phyloP scores from a whole-genome alignment of 2,888 invertebrate genomes.

The Lampropteryx suffumata region DNA sequence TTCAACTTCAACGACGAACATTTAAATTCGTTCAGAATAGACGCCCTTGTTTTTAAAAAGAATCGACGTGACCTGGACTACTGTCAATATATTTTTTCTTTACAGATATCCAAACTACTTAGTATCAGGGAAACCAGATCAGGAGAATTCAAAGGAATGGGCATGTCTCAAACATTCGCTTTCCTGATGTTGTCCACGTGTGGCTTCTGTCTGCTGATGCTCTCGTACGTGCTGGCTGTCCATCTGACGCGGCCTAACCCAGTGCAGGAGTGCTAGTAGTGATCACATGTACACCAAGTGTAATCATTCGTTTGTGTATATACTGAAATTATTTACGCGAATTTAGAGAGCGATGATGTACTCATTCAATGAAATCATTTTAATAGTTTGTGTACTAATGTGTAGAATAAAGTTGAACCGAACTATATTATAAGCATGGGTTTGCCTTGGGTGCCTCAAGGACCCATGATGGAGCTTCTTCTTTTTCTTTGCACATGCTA shows the following conservation, averaged over 20 bases:
- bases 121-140: background rate
- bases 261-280: background rate
- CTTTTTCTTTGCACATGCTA: background rate
- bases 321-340: too few species aligned
- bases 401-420: too few species aligned
- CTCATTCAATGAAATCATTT: too few species aligned
- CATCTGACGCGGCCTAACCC: background rate
- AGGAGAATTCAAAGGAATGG: background rate
- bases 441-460: background rate
- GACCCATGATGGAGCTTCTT: background rate
- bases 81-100: background rate
- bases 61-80: too few species aligned
- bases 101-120: background rate
- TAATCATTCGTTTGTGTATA: too few species aligned
- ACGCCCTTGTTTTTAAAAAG: too few species aligned
- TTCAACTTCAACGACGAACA: too few species aligned
- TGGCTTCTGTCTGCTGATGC: conserved; percentile 37
- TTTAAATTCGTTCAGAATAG: too few species aligned
- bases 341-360: too few species aligned
- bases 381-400: too few species aligned
- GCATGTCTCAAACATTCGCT: conserved; percentile 43
- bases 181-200: conserved; percentile 35
- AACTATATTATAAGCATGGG: too few species aligned
- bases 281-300: too few species aligned
- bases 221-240: conserved; percentile 30